These are phyloP conservation scores for Carollia perspicillata DNA, from an alignment of 2,113 vertebrate genomes.

Conservation along the genomic window DNA sequence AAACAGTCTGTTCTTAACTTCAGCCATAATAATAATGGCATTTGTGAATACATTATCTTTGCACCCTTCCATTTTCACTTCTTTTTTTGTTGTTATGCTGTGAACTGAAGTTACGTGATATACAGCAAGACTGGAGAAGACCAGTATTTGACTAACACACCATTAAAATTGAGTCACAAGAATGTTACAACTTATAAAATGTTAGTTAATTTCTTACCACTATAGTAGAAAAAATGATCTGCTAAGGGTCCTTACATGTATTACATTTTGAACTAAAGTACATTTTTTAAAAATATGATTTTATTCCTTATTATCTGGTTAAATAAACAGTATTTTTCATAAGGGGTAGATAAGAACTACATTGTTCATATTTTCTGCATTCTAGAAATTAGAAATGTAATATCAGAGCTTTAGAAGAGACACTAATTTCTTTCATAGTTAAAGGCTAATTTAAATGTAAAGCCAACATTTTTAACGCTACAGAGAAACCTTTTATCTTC, in stretches of 20 bases:
- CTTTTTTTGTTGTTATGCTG: background rate
- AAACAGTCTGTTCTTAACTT: constrained; percentile 34
- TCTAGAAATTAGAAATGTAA: background rate
- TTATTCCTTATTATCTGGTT: constrained; percentile 41
- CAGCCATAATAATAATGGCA: background rate
- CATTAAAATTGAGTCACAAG: background rate
- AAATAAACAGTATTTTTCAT: constrained; percentile 35
- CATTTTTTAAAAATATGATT: constrained; percentile 44
- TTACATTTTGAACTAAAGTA: background rate
- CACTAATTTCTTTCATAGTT: constrained; percentile 3
- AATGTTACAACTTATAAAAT: constrained; percentile 38
- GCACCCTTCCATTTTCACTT: background rate
- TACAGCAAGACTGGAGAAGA: background rate
- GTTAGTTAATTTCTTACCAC: constrained; percentile 40
- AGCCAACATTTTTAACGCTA: constrained; percentile 29
- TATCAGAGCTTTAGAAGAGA: background rate
- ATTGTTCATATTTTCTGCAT: constrained; percentile 4
- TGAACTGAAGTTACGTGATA: background rate
- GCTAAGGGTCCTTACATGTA: background rate
- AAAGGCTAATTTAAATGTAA: constrained; percentile 51
- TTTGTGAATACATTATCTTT: background rate
- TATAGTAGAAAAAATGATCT: constrained; percentile 14
- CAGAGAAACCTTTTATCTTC: background rate
- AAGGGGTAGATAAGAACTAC: background rate
- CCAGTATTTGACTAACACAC: background rate